A percentile compares a stretch with the other conserved stretches of the same genome.
Conservation (phyloP, 2,888 invertebrate genomes). For the Brenthis hecate region DNA sequence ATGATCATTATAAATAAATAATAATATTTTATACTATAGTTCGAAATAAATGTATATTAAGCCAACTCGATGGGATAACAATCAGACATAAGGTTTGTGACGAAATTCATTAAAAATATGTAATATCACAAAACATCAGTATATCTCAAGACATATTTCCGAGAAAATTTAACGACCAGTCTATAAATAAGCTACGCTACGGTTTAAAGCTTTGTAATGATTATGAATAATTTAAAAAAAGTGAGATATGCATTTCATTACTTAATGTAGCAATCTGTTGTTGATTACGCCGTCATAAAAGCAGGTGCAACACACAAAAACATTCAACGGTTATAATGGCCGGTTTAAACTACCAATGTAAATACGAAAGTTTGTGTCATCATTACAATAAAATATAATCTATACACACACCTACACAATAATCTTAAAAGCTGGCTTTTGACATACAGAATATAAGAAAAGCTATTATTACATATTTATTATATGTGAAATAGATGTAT, state of each 20-base stretch:
- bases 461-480: no score
- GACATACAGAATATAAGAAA: no score
- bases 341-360: neutral
- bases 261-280: slow-evolving; percentile 30
- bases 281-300: slow-evolving; percentile 32
- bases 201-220: slow-evolving; percentile 7
- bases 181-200: neutral
- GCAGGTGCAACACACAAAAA: slow-evolving; percentile 27
- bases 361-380: neutral
- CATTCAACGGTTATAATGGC: neutral
- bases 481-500: no score
- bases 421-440: no score
- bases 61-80: no score
- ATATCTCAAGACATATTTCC: neutral
- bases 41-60: no score
- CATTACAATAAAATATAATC: slow-evolving; percentile 5
- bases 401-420: neutral
- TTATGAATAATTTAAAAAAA: slow-evolving; percentile 6
- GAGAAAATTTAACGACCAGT: neutral
- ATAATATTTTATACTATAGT: no score
- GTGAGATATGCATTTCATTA: slow-evolving; percentile 9
- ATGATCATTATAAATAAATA: no score
- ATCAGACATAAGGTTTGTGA: no score
- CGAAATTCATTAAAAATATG: no score
- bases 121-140: no score